A percentile compares a stretch with the other conserved stretches of the same genome.
phyloP scores from a whole-genome alignment of 2,113 vertebrate species.

The Burhinus oedicnemus region DNA sequence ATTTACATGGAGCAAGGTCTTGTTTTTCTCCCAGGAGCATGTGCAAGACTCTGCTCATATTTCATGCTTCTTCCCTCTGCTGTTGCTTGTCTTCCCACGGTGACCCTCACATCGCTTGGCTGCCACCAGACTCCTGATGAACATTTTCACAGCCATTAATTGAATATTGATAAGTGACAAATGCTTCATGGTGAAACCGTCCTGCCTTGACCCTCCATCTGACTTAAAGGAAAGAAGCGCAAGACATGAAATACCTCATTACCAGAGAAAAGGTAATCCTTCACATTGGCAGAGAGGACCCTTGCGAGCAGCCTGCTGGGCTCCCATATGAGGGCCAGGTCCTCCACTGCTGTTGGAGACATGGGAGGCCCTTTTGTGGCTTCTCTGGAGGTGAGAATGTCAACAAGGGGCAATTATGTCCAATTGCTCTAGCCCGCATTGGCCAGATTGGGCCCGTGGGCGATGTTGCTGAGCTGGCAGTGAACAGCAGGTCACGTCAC shows the following conservation, averaged over 20 bases:
- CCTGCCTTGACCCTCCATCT: background rate
- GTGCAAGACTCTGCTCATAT: background rate
- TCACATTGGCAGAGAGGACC: background rate
- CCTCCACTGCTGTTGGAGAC: rapidly evolving
- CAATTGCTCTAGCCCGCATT: rapidly evolving
- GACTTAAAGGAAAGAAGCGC: background rate
- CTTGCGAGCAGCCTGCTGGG: background rate
- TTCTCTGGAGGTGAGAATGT: background rate
- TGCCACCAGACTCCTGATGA: background rate
- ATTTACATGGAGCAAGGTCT: background rate
- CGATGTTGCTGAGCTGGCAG: background rate
- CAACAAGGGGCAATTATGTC: background rate
- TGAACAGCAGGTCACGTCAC: background rate
- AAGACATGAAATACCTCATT: background rate
- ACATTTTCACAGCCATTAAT: constrained; percentile 1
- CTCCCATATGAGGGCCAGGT: background rate
- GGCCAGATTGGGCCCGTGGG: background rate
- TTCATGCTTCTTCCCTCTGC: background rate
- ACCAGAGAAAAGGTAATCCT: background rate
- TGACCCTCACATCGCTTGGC: background rate
- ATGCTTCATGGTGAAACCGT: background rate
- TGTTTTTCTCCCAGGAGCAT: background rate
- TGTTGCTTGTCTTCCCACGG: background rate
- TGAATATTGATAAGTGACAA: constrained; percentile 4
- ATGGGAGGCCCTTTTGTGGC: background rate